Base-by-base conservation (phyloP, 2,888 invertebrate genomes). In the Gasteruption jaculator region DNA sequence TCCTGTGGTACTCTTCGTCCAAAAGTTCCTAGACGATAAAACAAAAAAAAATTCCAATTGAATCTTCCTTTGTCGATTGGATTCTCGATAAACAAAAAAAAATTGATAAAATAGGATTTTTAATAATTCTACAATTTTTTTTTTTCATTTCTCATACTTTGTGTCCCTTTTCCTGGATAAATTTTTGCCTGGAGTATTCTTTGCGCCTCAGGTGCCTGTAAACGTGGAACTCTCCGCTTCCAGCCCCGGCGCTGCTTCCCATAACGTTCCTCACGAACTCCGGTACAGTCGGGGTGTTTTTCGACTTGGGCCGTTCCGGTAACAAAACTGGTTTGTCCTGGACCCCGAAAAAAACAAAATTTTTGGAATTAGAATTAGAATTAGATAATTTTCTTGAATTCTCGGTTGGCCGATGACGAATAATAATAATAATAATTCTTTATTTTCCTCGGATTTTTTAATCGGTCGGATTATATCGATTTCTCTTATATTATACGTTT, bases 221-320 rank as follows among this genome's bases (percentile, higher is more conserved):
- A 0, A 99, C 96, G 71, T 99, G 97, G 73, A 99, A 99, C 72
- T 99, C 99, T 6, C 99, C 97, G 46, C 95, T 95, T 2, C 99
- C 99, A 21, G 97, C 99, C 12, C 99, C 99, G 19, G 99, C 99
- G 75, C 95, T 94, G 1, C 96, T 97, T n/a, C 97, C 97, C 93
- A 97, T 97, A 3, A 97, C 95, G 81, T 99, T 99, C 41, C 96
- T 78, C 5, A 97, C 94, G 73, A 97, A 97, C 65, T 94, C 94
- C 4, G 92, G 90, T 8, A 92, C 86, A 29, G 83, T 77, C 3
- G 91, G 85, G 35, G 86, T 80, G 52, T 77, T 79, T 63, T 86
- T 86, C 44, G 85, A 83, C 66, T 82, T 87, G 0, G 86, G 84
- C 39, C 80, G 76, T 46, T 90, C 89, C 3, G 96, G 95, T 60